Evolutionary conservation across 2,113 vertebrate species (phyloP).

Genomic region (Propithecus coquereli): DNA sequence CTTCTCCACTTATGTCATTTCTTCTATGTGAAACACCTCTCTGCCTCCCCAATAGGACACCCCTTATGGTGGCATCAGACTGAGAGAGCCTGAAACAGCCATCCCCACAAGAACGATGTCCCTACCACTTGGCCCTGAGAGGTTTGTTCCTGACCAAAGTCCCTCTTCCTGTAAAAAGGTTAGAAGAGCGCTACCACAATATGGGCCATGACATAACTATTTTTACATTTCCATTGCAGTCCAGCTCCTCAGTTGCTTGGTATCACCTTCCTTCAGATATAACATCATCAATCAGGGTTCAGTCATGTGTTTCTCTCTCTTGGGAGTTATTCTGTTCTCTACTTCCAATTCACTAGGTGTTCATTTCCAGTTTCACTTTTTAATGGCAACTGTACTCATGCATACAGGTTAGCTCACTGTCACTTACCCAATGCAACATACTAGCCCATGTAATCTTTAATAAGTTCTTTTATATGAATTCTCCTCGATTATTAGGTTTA

Average conservation of each 20-base stretch:
- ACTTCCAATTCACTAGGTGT: neutral
- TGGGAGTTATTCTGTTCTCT: neutral
- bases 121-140: neutral
- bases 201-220: neutral
- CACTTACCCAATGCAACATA: neutral
- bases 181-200: neutral
- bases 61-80: neutral
- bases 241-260: neutral
- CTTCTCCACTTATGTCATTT: neutral
- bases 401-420: neutral
- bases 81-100: neutral
- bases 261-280: neutral
- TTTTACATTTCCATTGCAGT: neutral
- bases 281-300: neutral
- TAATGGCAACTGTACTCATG: neutral
- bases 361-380: conserved; percentile 7
- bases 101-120: neutral
- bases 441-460: neutral
- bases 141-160: neutral
- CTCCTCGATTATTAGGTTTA: neutral
- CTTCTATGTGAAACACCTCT: neutral
- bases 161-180: neutral
- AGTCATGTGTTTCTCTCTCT: neutral
- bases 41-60: accelerated
- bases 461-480: neutral